Evolutionary conservation across 2,113 vertebrate genomes (phyloP), one percentile per base, ranked within the genome.

Genomic region (Regulus satrapa): DNA sequence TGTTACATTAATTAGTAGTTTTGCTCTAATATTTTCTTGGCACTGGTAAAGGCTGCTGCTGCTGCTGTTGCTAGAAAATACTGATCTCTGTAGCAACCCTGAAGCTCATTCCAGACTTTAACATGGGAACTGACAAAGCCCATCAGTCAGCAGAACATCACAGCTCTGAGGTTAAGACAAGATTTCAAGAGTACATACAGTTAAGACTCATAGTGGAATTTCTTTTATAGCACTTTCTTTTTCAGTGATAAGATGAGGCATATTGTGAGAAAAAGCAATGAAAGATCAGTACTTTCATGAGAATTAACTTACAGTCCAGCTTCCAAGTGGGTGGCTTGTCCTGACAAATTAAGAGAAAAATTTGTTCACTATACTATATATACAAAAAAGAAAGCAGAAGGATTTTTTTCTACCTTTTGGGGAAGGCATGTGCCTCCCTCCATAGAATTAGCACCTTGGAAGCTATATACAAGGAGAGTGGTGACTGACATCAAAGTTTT

Each of bases 401-500:
- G 63, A 11, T 55, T 49, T 86, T 71, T 41, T 63, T 58, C 67
- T 75, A 81, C 61, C 61, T 91, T 85, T 55, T 20, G 63, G 40
- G 58, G 45, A 69, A 78, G 74, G 85, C 49, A n/a, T 71, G 82
- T 64, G 54, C 83, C 61, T 89, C 43, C 38, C 69, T 82, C 38
- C 20, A 1, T 28, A 79, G 85, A 97, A 95, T 17, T 86, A 94
- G 89, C 92, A 84, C 96, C 96, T 94, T 64, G 80, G 94, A 97
- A 96, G 95, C 94, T 92, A 46, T 58, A 48, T 85, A 92, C 93
- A 85, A 91, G 94, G 97, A 96, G 88, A 97, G 97, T 81, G 92
- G 94, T 95, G 96, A 95, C 97, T 96, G 93, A 97, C 72, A 82
- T 95, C 96, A 98, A 97, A 98, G 97, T 98, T 98, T 98, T 98